Evolutionary conservation across 2,888 invertebrate genomes (phyloP), one percentile per base, ranked within the genome.

Genomic region (Eupithecia insigniata): DNA sequence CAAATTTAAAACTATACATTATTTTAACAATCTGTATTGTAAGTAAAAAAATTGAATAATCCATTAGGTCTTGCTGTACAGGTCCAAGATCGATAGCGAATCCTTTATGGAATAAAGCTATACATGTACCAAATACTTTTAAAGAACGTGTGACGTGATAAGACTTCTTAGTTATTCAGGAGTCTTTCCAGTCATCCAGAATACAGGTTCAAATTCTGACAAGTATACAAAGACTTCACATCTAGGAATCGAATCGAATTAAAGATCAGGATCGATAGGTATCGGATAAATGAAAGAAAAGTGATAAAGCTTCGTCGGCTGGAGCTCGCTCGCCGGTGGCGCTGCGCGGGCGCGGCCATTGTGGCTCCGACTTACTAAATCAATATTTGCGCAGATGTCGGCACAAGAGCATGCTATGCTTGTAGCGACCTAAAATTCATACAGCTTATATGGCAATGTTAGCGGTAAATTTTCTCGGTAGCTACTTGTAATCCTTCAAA

Each of bases 371-470:
- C 92, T 92, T 92, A 94, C 93, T 92, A 93, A 93, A 93, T 93
- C 93, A 94, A 94, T 94, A 94, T 94, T 94, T 93, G 93, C 92
- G 89, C 93, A 94, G 93, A 92, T 93, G 93, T 92, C 91, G 92
- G 91, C 89, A 88, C 89, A 92, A 93, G 92, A 94, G 91, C 92
- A 92, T 90, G 90, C 89, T 91, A 89, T 92, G 90, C 92, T 92
- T 91, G 90, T 89, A 88, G 89, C 91, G 94, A 94, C 94, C 94
- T 93, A 93, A 94, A 93, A 93, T 92, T 92, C 93, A 92, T 92
- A 92, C 92, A 90, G 91, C 92, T 92, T 93, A 93, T 94, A 94
- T 93, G 93, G 93, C 90, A 89, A 92, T 87, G 93, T 88, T 94
- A 94, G 93, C 94, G 94, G 94, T 94, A 94, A 93, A 93, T 92